Percentiles rank a stretch among this genome's conserved stretches.
phyloP scores from a whole-genome alignment of 2,888 invertebrate species.

The Pocota personata region DNA sequence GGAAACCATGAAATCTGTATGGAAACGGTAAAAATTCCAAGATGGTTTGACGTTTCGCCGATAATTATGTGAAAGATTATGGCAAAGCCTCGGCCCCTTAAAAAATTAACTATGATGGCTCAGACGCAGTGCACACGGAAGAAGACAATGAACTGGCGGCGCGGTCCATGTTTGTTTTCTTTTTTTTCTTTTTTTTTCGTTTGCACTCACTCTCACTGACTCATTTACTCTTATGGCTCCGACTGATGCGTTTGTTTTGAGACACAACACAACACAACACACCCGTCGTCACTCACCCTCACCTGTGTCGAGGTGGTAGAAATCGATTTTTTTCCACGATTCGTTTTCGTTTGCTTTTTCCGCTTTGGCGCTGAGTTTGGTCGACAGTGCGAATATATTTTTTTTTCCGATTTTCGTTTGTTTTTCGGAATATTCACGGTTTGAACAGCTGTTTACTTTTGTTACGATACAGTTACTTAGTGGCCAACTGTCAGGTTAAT shows the following conservation, averaged over 20 bases:
- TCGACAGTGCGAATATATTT: conserved; percentile 8
- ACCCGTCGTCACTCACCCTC: not conserved
- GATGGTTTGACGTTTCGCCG: conserved; percentile 44
- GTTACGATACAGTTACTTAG: conserved; percentile 60
- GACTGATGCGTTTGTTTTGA: conserved; percentile 32
- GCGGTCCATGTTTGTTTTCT: conserved; percentile 13
- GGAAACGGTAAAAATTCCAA: conserved; percentile 34
- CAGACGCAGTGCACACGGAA: conserved; percentile 31
- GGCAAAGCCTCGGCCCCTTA: not conserved
- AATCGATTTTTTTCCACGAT: conserved; percentile 64
- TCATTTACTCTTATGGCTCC: conserved; percentile 31
- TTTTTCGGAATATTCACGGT: conserved; percentile 44
- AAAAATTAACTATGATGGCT: not conserved
- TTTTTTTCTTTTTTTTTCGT: conserved; percentile 3
- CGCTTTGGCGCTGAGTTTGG: conserved; percentile 44
- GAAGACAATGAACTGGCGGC: conserved; percentile 63
- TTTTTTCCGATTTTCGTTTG: not conserved
- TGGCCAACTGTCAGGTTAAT: conserved; percentile 60
- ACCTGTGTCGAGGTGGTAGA: conserved; percentile 36
- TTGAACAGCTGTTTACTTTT: conserved; percentile 62
- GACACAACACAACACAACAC: conserved; percentile 50
- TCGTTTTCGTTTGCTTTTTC: conserved; percentile 33
- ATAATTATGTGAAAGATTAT: conserved; percentile 43
- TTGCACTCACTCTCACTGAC: conserved; percentile 17
- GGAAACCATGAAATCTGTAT: conserved; percentile 37